These are phyloP conservation scores for Hoplias malabaricus DNA, from an alignment of 2,113 vertebrate genomes.

Conservation along the genomic window DNA sequence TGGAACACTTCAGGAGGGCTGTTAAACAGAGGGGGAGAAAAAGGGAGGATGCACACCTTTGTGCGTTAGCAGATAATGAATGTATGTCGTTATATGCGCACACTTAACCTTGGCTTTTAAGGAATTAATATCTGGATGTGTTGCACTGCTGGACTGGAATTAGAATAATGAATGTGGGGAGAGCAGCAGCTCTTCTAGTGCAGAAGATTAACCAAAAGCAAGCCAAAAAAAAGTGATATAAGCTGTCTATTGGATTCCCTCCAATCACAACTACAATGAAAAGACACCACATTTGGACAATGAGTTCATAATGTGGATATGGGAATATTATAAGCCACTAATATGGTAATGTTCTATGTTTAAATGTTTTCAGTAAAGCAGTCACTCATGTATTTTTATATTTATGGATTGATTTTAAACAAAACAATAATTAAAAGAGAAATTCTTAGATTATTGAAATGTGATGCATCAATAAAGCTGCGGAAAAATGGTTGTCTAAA, in stretches of 20 bases:
- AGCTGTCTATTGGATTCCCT: not conserved
- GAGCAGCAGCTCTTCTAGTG: too few relatives aligned
- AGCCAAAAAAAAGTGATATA: too few relatives aligned
- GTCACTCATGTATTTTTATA: too few relatives aligned
- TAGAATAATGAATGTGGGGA: not conserved
- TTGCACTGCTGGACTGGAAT: not conserved
- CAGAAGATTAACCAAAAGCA: too few relatives aligned
- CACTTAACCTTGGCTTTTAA: not conserved
- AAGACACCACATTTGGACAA: not conserved
- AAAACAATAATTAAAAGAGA: too few relatives aligned
- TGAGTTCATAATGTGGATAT: not conserved
- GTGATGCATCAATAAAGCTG: too few relatives aligned
- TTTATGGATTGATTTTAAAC: too few relatives aligned
- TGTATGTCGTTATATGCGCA: not conserved
- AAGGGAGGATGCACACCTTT: not conserved
- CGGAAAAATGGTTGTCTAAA: too few relatives aligned
- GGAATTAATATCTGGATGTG: not conserved
- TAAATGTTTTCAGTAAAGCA: too few relatives aligned
- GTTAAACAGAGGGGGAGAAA: conserved; percentile 3
- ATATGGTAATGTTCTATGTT: too few relatives aligned
- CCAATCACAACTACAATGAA: not conserved
- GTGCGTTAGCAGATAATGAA: not conserved
- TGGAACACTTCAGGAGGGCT: conserved; percentile 30
- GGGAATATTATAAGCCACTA: too few relatives aligned
- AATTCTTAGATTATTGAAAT: too few relatives aligned